Base-by-base conservation (phyloP, 2,113 vertebrate genomes). In the Poeciliopsis retropinna region DNA sequence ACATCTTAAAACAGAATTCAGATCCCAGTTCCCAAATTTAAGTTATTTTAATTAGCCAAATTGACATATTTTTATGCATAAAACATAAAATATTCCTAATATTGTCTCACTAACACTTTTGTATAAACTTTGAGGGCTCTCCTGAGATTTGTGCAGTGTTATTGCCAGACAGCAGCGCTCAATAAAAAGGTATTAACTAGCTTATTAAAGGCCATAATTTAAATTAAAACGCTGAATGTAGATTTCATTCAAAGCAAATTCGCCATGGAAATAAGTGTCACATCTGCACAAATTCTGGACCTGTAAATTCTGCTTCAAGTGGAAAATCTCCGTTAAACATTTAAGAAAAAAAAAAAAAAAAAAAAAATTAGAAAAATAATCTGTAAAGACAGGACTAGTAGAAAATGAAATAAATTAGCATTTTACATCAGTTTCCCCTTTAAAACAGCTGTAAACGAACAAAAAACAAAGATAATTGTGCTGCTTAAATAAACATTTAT, bases 321-420 rank as follows among this genome's bases (percentile, higher is more conserved):
- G 64, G 60, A 63, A 54, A 39, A 63, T 51, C 60, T 28, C 54
- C 60, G 19, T n/a, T 47, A 31, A 64, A 82, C 60, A 57, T 73
- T 27, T 82, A 78, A 68, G 80, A 72, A 60, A 76, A 85, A 30
- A 84, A 68, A 76, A 79, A 75, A 65, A 78, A 72, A 57, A 75
- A 83, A 28, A 84, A 83, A 87, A 83, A 84, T 92, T 89, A 92
- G 75, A 92, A 93, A 93, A 94, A 93, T 87, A 91, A 90, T 88
- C 82, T 92, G 70, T 83, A 90, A 91, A 92, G 81, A 84, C 87
- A 88, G 85, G 87, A 80, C 91, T 73, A 65, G 88, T 93, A 95
- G 68, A 94, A 94, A 93, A 94, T 87, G 81, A 94, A 94, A 91
- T 92, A 94, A 94, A 93, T 93, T 84, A 93, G 82, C 73, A 51